Conservation (phyloP, 2,888 invertebrate genomes). For the Apamea epomidion region DNA sequence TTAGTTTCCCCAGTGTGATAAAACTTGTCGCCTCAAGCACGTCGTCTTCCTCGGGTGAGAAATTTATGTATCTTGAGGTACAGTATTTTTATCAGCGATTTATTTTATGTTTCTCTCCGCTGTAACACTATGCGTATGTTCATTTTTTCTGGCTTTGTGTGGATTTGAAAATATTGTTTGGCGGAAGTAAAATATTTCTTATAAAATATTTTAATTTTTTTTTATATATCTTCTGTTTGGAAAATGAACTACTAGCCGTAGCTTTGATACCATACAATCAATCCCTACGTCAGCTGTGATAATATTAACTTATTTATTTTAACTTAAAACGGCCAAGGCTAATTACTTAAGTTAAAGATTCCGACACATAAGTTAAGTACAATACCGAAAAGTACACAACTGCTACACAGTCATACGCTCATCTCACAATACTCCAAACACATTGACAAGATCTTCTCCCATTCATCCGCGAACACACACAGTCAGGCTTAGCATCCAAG, state of each 20-base stretch:
- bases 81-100: not conserved
- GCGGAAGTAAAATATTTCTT: no score
- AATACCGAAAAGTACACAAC: not conserved
- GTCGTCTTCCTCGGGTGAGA: not conserved
- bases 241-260: not conserved
- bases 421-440: no score
- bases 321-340: not conserved
- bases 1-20: slow-evolving; percentile 3
- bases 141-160: not conserved
- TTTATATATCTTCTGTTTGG: not conserved
- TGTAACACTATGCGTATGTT: not conserved
- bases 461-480: not conserved
- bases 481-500: not conserved
- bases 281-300: not conserved
- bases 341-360: not conserved
- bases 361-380: not conserved
- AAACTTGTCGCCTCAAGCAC: slow-evolving; percentile 7
- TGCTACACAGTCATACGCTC: not conserved
- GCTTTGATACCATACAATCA: not conserved
- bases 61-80: slow-evolving; percentile 26
- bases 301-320: not conserved
- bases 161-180: not conserved
- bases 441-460: not conserved
- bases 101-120: not conserved
- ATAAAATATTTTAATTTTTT: no score